Conservation (phyloP, 2,113 vertebrate genomes). For the Gallinago jamesoni region DNA sequence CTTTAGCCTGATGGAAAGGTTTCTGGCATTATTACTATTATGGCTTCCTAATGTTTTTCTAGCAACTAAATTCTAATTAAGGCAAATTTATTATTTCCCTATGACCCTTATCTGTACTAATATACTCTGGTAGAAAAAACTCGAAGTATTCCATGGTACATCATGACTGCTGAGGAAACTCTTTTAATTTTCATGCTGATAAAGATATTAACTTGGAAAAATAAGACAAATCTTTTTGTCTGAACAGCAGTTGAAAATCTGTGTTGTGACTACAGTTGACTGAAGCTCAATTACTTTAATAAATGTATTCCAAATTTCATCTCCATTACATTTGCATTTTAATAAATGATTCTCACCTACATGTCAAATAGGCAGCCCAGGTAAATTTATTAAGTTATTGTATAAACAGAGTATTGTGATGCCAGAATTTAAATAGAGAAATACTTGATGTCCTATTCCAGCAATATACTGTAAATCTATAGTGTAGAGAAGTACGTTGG, state of each 20-base stretch:
- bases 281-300: constrained; percentile 78
- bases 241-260: constrained; percentile 67
- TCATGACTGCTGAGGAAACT: constrained; percentile 60
- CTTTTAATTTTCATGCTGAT: constrained; percentile 64
- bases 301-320: constrained; percentile 75
- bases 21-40: neutral
- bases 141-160: constrained; percentile 7
- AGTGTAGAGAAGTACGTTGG: neutral
- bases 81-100: neutral
- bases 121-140: constrained; percentile 56
- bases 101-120: constrained; percentile 62
- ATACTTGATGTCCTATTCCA: constrained; percentile 35
- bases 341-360: constrained; percentile 72
- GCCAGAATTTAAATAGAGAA: constrained; percentile 49
- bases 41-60: neutral
- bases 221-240: constrained; percentile 64
- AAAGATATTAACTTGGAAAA: constrained; percentile 62
- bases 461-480: neutral
- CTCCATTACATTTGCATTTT: constrained; percentile 76
- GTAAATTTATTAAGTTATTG: constrained; percentile 69
- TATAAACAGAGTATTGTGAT: constrained; percentile 61
- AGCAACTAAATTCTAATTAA: neutral
- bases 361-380: constrained; percentile 67
- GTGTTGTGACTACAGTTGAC: constrained; percentile 74
- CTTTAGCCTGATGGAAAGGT: neutral